Evolutionary conservation across 2,113 vertebrate species (phyloP), one percentile per base, ranked within the genome.

Genomic region (Astur gentilis): DNA sequence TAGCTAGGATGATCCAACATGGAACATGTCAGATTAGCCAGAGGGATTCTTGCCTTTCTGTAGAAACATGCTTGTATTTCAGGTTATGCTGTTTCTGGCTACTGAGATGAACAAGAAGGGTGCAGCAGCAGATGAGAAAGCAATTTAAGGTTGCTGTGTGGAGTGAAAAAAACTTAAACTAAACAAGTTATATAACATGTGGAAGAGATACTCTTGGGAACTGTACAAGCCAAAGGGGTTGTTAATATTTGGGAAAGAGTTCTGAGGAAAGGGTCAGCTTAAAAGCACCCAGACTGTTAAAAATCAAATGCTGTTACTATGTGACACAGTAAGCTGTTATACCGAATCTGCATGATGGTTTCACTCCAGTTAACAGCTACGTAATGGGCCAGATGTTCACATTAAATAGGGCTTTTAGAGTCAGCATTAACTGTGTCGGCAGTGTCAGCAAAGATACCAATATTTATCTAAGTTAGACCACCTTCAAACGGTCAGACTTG

Each of bases 1-100:
- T 94, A 76, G 66, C 45, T 83, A 40, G 54, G 58, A 55, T 94
- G 93, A 95, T 73, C 82, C 78, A 97, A 89, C 89, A 91, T 62
- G 32, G 94, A 97, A 91, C 13, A 40, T 83, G 82, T 91, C 93
- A 95, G 94, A 83, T 94, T 90, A 95, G 54, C 94, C 84, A 96
- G 84, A 90, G 78, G 73, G 45, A 85, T 83, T 65, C 89, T 85
- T 21, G 6, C 40, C 57, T 88, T 90, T 77, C 62, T 80, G 26
- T 85, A 91, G 70, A 94, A 94, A 95, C 66, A 84, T 31, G 9
- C 7, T 83, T 80, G 50, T 80, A 72, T 61, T 95, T 95, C 87
- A 90, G 58, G 58, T 87, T 92, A 54, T 85, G 52, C 40, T 83
- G 47, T 91, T 94, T 84, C 83, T 58, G 65, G 58, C 40, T 91